A percentile compares a stretch with the other conserved stretches of the same genome.
phyloP scores from a whole-genome alignment of 2,888 invertebrate genomes.

The Seira sanloemensis region DNA sequence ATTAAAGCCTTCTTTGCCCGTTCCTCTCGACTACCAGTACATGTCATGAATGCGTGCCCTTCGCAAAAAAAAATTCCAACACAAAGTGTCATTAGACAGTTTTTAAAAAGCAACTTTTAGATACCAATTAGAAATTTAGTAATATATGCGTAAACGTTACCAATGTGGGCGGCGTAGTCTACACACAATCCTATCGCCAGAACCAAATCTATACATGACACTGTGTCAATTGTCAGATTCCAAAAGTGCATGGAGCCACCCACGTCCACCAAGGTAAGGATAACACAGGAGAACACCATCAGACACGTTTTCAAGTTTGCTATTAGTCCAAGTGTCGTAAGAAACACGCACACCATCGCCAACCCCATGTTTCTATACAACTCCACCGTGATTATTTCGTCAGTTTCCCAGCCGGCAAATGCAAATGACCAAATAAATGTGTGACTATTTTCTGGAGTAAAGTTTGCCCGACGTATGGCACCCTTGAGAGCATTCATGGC shows the following conservation, averaged over 20 bases:
- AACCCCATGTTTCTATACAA: slow-evolving; percentile 85
- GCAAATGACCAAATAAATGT: slow-evolving; percentile 84
- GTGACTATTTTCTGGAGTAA: slow-evolving; percentile 81
- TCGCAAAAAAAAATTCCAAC: background rate
- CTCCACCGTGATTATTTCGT: slow-evolving; percentile 85
- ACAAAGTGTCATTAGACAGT: too few species aligned
- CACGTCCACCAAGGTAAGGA: slow-evolving; percentile 79
- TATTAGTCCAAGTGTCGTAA: slow-evolving; percentile 85
- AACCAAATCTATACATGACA: slow-evolving; percentile 87
- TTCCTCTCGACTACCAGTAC: slow-evolving; percentile 77
- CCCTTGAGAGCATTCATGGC: slow-evolving; percentile 83
- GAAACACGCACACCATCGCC: slow-evolving; percentile 86
- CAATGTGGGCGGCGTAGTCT: slow-evolving; percentile 89
- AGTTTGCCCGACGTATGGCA: slow-evolving; percentile 79
- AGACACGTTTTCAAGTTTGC: slow-evolving; percentile 86
- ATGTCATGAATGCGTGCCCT: slow-evolving; percentile 85
- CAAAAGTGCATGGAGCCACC: slow-evolving; percentile 87
- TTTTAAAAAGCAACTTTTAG: too few species aligned
- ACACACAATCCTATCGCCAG: slow-evolving; percentile 89
- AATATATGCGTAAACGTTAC: slow-evolving; percentile 27
- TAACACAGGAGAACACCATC: slow-evolving; percentile 86
- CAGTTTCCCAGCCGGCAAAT: slow-evolving; percentile 86
- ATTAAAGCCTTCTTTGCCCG: slow-evolving; percentile 76
- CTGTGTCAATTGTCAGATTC: slow-evolving; percentile 89
- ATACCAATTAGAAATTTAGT: background rate